These are phyloP conservation scores for Tenodera sinensis DNA, from an alignment of 2,888 invertebrate species.

Conservation along the genomic window DNA sequence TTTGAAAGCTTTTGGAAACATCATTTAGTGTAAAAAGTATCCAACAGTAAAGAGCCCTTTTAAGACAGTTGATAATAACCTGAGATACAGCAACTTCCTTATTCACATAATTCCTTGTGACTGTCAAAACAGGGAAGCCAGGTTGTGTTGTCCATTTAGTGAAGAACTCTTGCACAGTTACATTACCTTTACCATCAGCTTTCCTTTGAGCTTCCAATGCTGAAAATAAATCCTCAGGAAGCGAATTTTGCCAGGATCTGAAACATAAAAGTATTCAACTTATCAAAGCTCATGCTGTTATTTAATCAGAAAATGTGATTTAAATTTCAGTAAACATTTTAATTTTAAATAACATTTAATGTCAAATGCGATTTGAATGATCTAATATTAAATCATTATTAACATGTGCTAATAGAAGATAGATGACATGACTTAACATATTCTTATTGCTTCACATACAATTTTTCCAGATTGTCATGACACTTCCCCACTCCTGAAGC, in stretches of 20 bases:
- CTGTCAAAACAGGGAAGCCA: constrained; percentile 63
- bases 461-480: too few species aligned
- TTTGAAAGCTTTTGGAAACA: too few species aligned
- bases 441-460: too few species aligned
- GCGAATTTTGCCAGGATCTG: not conserved
- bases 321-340: too few species aligned
- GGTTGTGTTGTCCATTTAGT: constrained; percentile 69
- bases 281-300: not conserved
- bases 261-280: not conserved
- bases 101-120: constrained; percentile 51
- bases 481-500: too few species aligned
- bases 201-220: not conserved
- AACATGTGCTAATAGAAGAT: too few species aligned
- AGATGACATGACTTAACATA: too few species aligned
- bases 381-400: too few species aligned
- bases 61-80: not conserved
- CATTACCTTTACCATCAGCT: constrained; percentile 34
- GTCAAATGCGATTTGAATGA: too few species aligned
- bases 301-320: too few species aligned
- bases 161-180: constrained; percentile 59
- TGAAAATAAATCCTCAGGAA: constrained; percentile 3
- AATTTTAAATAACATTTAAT: too few species aligned
- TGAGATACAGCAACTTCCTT: constrained; percentile 3
- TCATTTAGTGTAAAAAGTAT: not conserved
- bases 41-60: not conserved